These are phyloP conservation scores for Pipra filicauda DNA, from an alignment of 2,113 vertebrate species.

Conservation along the genomic window DNA sequence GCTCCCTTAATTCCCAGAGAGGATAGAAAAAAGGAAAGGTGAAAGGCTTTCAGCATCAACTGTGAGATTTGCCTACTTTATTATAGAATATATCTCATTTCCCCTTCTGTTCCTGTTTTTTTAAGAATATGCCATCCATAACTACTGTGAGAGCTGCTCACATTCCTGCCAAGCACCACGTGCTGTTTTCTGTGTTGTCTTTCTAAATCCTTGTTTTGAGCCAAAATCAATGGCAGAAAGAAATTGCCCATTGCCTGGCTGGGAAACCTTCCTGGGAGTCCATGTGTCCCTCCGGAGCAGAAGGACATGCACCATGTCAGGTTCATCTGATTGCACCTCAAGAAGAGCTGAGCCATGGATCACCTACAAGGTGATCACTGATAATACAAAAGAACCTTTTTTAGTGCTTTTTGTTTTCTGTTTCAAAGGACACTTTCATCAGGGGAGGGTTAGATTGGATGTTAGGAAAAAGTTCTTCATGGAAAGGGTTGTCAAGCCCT, in stretches of 20 bases:
- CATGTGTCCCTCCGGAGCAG: background rate
- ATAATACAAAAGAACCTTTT: background rate
- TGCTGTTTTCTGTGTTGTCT: background rate
- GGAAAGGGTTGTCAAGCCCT: background rate
- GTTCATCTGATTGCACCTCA: background rate
- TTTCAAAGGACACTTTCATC: background rate
- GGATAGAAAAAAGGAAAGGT: background rate
- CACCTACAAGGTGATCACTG: background rate
- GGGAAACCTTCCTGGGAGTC: background rate
- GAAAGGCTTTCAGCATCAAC: background rate
- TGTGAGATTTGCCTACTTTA: background rate
- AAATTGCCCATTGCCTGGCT: background rate
- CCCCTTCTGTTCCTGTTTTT: background rate
- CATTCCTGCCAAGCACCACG: background rate
- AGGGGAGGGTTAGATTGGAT: background rate
- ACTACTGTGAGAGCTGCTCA: background rate
- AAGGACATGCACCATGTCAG: background rate
- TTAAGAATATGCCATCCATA: background rate
- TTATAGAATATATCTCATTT: background rate
- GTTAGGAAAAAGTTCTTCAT: background rate
- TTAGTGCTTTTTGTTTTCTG: background rate
- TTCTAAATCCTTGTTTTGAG: background rate
- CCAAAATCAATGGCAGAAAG: constrained; percentile 16
- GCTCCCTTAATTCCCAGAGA: background rate
- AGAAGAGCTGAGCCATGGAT: background rate